Base-by-base conservation (phyloP, 2,888 invertebrate species). In the Cheilosia variabilis region DNA sequence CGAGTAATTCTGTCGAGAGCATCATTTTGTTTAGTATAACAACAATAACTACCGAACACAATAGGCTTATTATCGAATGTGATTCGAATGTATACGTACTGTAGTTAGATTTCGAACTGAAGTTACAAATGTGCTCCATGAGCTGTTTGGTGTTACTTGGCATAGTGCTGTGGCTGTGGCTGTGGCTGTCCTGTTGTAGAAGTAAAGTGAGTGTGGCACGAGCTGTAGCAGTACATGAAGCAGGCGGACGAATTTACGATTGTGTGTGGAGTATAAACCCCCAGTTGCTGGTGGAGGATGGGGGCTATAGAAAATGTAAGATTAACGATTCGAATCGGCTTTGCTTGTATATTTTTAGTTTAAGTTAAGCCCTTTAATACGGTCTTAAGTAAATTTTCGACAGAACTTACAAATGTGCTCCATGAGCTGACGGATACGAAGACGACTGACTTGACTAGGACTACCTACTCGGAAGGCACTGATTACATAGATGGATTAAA, bases 61-160 rank as follows among this genome's bases (percentile, higher is more conserved):
- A 75, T 69, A 52, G 68, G 71, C 86, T 79, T 76, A 86, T 76
- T 79, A 86, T 62, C 55, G 62, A 86, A 76, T 80, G 71, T 80
- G 76, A 75, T 66, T 80, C 63, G 52, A 80, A 76, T 27, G 27
- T 27, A 27, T 27, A 31, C 58, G 55, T 65, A 31, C 17, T 22
- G 0, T 41, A 45, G 68, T 79, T 62, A 76, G 76, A 76, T 72
- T 86, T 71, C 65, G 69, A 79, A 69, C 53, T 72, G 45, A 58
- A 79, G 83, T 69, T 79, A 79, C 66, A 83, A 79, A 83, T 79
- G 66, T 79, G 68, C 55, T 71, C 34, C 62, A n/a, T 41, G 45
- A 65, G 60, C 52, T 15, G 22, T 37, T 50, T 65, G 15, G 10
- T 27, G 34, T 1, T 31, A 15, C 57, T 27, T 65, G 73, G 73